phyloP scores from a whole-genome alignment of 1,140 invertebrate species.

The Drosophila equinoxialis region DNA sequence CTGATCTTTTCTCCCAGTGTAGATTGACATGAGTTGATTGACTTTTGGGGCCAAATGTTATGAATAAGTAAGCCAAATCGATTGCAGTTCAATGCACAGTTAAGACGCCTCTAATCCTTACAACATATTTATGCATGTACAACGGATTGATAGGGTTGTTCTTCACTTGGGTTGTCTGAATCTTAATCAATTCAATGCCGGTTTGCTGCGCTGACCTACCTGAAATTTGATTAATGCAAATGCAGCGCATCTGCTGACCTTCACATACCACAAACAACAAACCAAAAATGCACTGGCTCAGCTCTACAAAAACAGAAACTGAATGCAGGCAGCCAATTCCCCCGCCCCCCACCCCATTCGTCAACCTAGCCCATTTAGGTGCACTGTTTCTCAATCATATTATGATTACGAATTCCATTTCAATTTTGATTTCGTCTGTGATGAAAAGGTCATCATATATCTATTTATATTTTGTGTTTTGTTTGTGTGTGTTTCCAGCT shows the following conservation, averaged over 20 bases:
- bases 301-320: neutral
- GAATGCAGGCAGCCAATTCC: neutral
- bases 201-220: neutral
- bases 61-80: neutral
- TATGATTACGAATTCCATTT: conserved; percentile 10
- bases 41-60: neutral
- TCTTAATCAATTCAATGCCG: conserved; percentile 1
- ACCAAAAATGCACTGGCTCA: neutral
- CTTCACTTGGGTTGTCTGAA: neutral
- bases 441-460: neutral
- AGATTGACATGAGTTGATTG: neutral
- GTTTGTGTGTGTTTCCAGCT: neutral
- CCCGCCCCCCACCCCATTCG: neutral
- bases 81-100: conserved; percentile 2
- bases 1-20: neutral
- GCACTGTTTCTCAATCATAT: conserved; percentile 4
- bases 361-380: neutral
- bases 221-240: conserved; percentile 1
- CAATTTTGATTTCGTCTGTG: neutral
- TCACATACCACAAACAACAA: neutral
- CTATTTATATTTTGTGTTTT: neutral
- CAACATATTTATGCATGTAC: neutral
- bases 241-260: conserved; percentile 11
- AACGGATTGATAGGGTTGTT: too few relatives aligned
- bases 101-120: neutral